Percentiles rank a stretch among this genome's conserved stretches.
Conservation (phyloP, 1,140 invertebrate species). For the Drosophila navojoa region DNA sequence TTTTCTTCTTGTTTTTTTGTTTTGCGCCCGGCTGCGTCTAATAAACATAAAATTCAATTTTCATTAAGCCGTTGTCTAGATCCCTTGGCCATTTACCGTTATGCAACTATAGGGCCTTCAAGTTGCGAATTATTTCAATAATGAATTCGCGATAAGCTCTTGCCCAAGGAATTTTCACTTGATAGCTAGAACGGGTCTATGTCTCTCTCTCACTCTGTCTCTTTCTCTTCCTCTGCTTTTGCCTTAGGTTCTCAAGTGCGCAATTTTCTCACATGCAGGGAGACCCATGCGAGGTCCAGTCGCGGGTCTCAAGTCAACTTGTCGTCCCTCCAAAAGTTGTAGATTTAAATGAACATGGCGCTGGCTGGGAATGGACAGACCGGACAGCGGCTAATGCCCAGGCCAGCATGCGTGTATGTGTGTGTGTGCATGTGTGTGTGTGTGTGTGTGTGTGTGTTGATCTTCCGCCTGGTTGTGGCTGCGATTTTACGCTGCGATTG, state of each 20-base stretch:
- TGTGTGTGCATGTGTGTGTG: not conserved
- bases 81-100: conserved; percentile 72
- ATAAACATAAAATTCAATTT: conserved; percentile 82
- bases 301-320: conserved; percentile 55
- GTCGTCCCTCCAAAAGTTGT: conserved; percentile 82
- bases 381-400: conserved; percentile 63
- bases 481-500: conserved; percentile 49
- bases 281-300: conserved; percentile 34
- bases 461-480: conserved; percentile 49
- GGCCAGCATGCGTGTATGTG: conserved; percentile 66
- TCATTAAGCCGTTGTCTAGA: conserved; percentile 77
- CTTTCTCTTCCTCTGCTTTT: conserved; percentile 5
- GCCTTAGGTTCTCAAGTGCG: conserved; percentile 72
- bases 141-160: conserved; percentile 77
- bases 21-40: conserved; percentile 58
- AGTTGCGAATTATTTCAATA: conserved; percentile 74
- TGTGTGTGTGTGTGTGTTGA: conserved; percentile 58
- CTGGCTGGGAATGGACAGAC: conserved; percentile 24
- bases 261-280: conserved; percentile 78
- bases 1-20: not conserved
- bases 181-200: not conserved
- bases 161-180: conserved; percentile 45
- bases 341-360: conserved; percentile 82
- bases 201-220: too few relatives aligned
- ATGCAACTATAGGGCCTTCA: conserved; percentile 47